phyloP scores from a whole-genome alignment of 2,888 invertebrate genomes.

The Trachelus troglodyta region DNA sequence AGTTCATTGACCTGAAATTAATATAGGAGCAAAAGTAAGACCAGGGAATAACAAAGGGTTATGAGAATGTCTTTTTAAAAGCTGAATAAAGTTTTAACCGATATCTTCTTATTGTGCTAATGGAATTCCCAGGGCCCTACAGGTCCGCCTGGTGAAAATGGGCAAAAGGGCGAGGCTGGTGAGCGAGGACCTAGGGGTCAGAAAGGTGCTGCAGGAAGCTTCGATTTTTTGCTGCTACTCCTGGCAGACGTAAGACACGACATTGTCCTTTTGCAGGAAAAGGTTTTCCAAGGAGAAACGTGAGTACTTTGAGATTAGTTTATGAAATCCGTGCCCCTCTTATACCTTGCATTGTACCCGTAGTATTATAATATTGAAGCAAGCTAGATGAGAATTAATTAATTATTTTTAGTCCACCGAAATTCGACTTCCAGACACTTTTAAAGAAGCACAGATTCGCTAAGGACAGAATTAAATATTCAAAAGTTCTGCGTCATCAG shows the following conservation, averaged over 20 bases:
- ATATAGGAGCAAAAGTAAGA: not conserved
- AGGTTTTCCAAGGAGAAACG: slow-evolving; percentile 72
- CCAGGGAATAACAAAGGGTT: not conserved
- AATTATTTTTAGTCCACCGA: slow-evolving; percentile 68
- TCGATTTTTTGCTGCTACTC: slow-evolving; percentile 74
- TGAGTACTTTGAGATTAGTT: slow-evolving; percentile 50
- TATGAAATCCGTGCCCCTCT: not conserved
- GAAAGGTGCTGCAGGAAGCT: slow-evolving; percentile 72
- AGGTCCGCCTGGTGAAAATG: slow-evolving; percentile 72
- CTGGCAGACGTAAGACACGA: slow-evolving; percentile 75
- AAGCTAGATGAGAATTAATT: not conserved
- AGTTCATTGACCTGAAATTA: slow-evolving; percentile 37
- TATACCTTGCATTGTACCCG: not conserved
- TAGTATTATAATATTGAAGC: not conserved
- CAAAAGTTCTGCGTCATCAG: slow-evolving; percentile 1
- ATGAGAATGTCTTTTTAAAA: not conserved
- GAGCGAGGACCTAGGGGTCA: slow-evolving; percentile 71
- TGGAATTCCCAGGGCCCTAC: slow-evolving; percentile 70
- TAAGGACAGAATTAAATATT: slow-evolving; percentile 13
- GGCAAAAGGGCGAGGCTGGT: slow-evolving; percentile 73
- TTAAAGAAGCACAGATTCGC: slow-evolving; percentile 68
- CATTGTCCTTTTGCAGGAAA: slow-evolving; percentile 72
- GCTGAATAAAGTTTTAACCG: not conserved
- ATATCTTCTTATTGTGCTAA: slow-evolving; percentile 1
- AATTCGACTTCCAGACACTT: slow-evolving; percentile 72